A percentile compares a stretch with the other conserved stretches of the same genome.
phyloP scores from a whole-genome alignment of 2,888 invertebrate species.

The Macrosiphum euphorbiae region DNA sequence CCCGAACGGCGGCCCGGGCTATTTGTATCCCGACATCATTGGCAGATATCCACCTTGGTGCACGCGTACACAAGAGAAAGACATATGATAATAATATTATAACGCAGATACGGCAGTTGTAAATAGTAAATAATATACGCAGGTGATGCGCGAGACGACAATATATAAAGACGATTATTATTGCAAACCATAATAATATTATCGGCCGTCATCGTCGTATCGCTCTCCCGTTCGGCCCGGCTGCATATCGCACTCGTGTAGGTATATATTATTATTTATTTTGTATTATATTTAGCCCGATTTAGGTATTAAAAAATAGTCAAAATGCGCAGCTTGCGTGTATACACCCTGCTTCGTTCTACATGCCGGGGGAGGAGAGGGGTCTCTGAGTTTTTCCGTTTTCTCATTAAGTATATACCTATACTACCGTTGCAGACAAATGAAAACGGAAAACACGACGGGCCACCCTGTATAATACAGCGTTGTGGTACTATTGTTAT shows the following conservation, averaged over 20 bases:
- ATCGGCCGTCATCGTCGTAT: background rate
- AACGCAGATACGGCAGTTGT: background rate
- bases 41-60: slow-evolving; percentile 53
- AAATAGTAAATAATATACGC: background rate
- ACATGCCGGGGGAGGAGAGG: no score
- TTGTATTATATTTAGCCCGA: no score
- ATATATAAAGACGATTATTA: background rate
- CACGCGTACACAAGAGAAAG: background rate
- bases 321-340: background rate
- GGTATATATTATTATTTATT: background rate
- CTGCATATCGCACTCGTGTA: background rate
- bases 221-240: background rate
- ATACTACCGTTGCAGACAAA: background rate
- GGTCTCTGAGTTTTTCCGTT: background rate
- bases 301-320: background rate
- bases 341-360: no score
- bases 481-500: background rate
- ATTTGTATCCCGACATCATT: slow-evolving; percentile 61
- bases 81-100: background rate
- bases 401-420: background rate
- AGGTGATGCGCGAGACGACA: background rate
- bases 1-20: slow-evolving; percentile 46
- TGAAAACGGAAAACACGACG: background rate
- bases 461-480: background rate
- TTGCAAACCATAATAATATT: background rate